Conservation (phyloP, 2,113 vertebrate genomes). For the Halcyon malimbica region DNA sequence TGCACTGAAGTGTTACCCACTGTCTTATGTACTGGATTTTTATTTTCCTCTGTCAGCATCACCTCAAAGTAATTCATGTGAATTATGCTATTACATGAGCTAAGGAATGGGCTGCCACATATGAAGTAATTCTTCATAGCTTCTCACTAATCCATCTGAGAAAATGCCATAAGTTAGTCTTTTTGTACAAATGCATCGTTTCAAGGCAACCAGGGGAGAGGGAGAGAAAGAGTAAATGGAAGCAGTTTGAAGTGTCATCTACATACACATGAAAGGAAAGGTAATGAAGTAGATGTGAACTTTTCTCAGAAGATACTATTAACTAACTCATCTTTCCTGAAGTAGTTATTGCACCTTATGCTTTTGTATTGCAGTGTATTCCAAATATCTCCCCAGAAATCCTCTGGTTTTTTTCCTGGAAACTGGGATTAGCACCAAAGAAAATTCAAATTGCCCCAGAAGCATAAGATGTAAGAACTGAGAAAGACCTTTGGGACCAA, state of each 20-base stretch:
- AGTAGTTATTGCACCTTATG: constrained; percentile 55
- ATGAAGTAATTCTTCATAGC: neutral
- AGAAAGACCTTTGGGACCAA: constrained; percentile 32
- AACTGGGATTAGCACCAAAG: constrained; percentile 13
- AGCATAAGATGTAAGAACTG: constrained; percentile 12
- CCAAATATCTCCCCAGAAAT: constrained; percentile 6
- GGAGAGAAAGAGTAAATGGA: neutral
- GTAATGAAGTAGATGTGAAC: constrained; percentile 15
- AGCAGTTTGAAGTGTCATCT: neutral
- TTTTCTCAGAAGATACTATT: constrained; percentile 9
- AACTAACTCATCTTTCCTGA: constrained; percentile 56
- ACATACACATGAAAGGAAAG: constrained; percentile 37
- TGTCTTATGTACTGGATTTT: neutral
- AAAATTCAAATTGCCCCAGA: constrained; percentile 31
- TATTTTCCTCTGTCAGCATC: neutral
- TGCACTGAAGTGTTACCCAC: neutral
- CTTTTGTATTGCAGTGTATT: constrained; percentile 49
- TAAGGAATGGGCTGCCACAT: neutral
- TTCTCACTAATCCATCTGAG: neutral
- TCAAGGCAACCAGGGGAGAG: neutral
- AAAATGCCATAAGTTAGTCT: constrained; percentile 4
- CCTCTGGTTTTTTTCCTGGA: constrained; percentile 22
- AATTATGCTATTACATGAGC: neutral
- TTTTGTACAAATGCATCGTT: constrained; percentile 19
- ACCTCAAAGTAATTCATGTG: neutral